phyloP scores from a whole-genome alignment of 64 coral and sea anemone species.

The Porites lutea region DNA sequence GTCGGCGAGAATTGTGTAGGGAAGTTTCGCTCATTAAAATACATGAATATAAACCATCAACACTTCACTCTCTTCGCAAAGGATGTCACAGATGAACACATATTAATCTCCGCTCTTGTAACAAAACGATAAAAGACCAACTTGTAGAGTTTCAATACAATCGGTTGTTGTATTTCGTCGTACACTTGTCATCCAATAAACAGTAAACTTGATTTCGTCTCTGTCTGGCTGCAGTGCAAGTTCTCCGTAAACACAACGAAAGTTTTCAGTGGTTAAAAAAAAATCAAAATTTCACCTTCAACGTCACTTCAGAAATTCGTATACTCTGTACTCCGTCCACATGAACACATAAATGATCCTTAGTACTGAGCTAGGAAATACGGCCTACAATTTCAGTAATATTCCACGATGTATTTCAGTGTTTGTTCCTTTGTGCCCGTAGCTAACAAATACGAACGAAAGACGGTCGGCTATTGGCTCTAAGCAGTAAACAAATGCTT shows the following conservation, averaged over 20 bases:
- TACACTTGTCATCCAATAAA: background rate
- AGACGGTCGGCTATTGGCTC: background rate
- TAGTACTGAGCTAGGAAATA: background rate
- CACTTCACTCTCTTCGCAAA: background rate
- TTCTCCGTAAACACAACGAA: background rate
- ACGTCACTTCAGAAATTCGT: background rate
- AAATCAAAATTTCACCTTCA: no score
- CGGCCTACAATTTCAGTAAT: slow-evolving; percentile 7
- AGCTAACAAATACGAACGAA: slow-evolving; percentile 1
- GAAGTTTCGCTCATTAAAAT: background rate
- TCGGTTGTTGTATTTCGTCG: background rate
- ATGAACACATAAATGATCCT: no score
- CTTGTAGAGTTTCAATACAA: background rate
- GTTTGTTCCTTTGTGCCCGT: slow-evolving; percentile 9
- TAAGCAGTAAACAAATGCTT: slow-evolving; percentile 6
- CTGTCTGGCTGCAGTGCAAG: no score
- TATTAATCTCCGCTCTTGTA: background rate
- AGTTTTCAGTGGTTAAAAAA: background rate
- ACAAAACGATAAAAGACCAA: background rate
- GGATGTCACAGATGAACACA: background rate
- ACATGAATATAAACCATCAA: background rate
- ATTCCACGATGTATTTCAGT: slow-evolving; percentile 19
- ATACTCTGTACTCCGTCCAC: background rate
- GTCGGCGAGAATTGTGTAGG: background rate
- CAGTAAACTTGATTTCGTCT: background rate